Percentiles rank a stretch among this genome's conserved stretches.
These are phyloP conservation scores for Congeria kusceri DNA, from an alignment of 2,888 invertebrate genomes.

Conservation along the genomic window DNA sequence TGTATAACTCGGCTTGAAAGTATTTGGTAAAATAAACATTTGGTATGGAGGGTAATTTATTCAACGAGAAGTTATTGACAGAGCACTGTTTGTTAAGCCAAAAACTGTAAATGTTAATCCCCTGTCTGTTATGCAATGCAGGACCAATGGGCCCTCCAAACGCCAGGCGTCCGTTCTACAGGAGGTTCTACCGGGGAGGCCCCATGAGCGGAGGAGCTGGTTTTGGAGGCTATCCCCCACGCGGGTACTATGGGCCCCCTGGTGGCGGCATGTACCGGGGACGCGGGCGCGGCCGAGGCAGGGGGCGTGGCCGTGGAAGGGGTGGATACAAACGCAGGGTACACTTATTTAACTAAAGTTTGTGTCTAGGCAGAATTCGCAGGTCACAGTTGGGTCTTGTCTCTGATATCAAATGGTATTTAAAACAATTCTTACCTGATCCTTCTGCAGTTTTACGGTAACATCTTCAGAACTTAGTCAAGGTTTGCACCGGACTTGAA, in stretches of 20 bases:
- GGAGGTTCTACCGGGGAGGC: constrained; percentile 73
- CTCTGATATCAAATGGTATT: no score
- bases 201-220: constrained; percentile 72
- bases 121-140: constrained; percentile 10
- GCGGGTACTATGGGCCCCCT: constrained; percentile 59
- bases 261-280: constrained; percentile 58
- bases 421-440: no score
- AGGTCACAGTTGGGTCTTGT: no score
- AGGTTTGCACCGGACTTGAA: no score
- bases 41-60: no score
- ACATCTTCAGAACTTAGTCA: no score
- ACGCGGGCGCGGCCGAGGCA: constrained; percentile 64
- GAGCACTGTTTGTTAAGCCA: no score
- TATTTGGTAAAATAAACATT: no score
- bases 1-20: no score
- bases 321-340: constrained; percentile 67
- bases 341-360: neutral
- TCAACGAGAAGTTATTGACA: no score
- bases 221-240: constrained; percentile 57
- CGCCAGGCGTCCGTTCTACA: constrained; percentile 78
- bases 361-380: no score
- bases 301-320: constrained; percentile 65
- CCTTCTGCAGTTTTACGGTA: no score
- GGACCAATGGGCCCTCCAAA: constrained; percentile 54
- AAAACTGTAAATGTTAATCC: neutral